Conservation (phyloP, 1,140 invertebrate genomes). For the Thalassaphorura encarpata region DNA sequence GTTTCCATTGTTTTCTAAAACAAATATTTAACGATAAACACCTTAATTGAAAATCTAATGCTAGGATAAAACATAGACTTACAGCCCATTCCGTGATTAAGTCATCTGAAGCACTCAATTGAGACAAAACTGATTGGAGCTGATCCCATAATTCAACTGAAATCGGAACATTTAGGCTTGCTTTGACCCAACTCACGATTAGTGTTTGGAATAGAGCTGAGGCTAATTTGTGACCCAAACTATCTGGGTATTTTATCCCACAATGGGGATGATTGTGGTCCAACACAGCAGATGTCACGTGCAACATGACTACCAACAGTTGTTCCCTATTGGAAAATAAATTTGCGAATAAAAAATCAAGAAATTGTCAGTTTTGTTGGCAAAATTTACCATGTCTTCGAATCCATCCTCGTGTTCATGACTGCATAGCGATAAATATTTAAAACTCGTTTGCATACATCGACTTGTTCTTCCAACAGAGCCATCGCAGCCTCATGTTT, state of each 20-base stretch:
- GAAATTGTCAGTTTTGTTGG: conserved; percentile 13
- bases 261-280: conserved; percentile 60
- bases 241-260: conserved; percentile 50
- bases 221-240: conserved; percentile 70
- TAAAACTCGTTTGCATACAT: conserved; percentile 89
- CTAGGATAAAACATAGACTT: conserved; percentile 38
- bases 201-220: conserved; percentile 87
- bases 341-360: conserved; percentile 8
- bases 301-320: conserved; percentile 70
- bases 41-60: not conserved
- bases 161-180: conserved; percentile 87
- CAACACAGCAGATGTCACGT: conserved; percentile 83
- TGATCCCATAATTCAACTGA: conserved; percentile 85
- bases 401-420: conserved; percentile 89
- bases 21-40: conserved; percentile 3
- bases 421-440: conserved; percentile 96
- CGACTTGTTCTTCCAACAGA: conserved; percentile 79
- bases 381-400: conserved; percentile 67
- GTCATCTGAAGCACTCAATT: conserved; percentile 88
- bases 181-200: conserved; percentile 97
- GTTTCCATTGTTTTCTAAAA: conserved; percentile 90
- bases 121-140: conserved; percentile 75
- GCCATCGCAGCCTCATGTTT: conserved; percentile 30
- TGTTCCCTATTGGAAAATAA: conserved; percentile 59
- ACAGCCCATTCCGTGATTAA: conserved; percentile 92